These are phyloP conservation scores for Rhinoderma darwinii DNA, from an alignment of 2,113 vertebrate species.

Conservation along the genomic window DNA sequence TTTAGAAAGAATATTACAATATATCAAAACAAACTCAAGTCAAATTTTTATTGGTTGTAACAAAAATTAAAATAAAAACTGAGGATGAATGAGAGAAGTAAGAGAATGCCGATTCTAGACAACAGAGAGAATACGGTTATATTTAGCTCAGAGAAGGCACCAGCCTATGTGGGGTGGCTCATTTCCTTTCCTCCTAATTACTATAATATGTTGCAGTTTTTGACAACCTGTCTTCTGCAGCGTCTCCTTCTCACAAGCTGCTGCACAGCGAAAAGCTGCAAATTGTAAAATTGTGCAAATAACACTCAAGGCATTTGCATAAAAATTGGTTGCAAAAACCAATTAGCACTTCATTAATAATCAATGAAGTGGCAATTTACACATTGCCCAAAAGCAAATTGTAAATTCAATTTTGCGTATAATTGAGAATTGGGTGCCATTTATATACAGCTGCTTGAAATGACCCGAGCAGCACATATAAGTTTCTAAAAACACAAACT, in stretches of 20 bases:
- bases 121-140: constrained; percentile 43
- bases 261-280: constrained; percentile 69
- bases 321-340: constrained; percentile 78
- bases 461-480: constrained; percentile 45
- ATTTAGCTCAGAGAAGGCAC: constrained; percentile 43
- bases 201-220: constrained; percentile 68
- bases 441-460: constrained; percentile 62
- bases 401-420: constrained; percentile 73
- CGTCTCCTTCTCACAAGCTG: constrained; percentile 63
- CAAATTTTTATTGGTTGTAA: not conserved
- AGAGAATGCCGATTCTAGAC: constrained; percentile 20
- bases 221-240: constrained; percentile 68
- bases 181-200: constrained; percentile 66
- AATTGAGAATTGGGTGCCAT: constrained; percentile 69
- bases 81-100: not conserved
- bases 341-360: constrained; percentile 84
- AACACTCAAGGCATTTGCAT: constrained; percentile 72
- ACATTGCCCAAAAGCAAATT: constrained; percentile 78
- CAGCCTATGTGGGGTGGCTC: constrained; percentile 47
- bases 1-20: not conserved
- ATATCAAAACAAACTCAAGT: not conserved
- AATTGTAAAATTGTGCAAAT: constrained; percentile 72
- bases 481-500: constrained; percentile 39
- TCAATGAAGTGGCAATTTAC: constrained; percentile 81
- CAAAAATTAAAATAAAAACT: constrained; percentile 8